These are phyloP conservation scores for Labeo catla DNA, from an alignment of 2,113 vertebrate species.

Conservation along the genomic window DNA sequence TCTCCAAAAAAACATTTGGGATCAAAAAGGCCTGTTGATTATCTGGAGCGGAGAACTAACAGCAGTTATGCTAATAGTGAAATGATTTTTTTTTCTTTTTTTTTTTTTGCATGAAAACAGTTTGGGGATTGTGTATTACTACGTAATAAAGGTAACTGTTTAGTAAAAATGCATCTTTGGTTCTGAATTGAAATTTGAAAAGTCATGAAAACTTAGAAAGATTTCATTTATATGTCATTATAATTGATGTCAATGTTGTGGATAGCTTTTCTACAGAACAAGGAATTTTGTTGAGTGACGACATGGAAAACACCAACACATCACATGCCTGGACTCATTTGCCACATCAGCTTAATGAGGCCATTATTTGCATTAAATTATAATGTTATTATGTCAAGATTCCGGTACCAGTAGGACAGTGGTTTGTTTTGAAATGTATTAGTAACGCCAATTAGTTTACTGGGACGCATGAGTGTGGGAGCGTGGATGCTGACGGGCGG, in stretches of 20 bases:
- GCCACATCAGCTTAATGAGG: constrained; percentile 72
- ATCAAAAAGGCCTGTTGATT: constrained; percentile 57
- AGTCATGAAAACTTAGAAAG: neutral
- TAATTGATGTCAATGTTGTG: neutral
- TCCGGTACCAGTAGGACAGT: constrained; percentile 70
- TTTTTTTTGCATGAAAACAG: neutral
- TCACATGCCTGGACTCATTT: constrained; percentile 63
- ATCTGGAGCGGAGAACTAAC: constrained; percentile 55
- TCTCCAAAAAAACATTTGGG: constrained; percentile 60
- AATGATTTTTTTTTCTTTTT: no score
- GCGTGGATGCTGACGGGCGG: constrained; percentile 61
- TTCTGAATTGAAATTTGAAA: neutral
- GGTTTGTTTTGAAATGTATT: constrained; percentile 76
- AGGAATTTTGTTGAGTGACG: constrained; percentile 37
- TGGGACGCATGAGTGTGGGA: constrained; percentile 67
- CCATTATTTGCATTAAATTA: constrained; percentile 77
- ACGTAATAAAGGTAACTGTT: neutral
- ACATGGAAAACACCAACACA: constrained; percentile 39
- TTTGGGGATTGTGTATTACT: neutral
- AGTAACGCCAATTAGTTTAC: constrained; percentile 83
- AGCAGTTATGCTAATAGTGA: constrained; percentile 58
- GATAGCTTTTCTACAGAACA: constrained; percentile 44
- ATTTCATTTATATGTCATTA: neutral
- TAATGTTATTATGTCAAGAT: constrained; percentile 76
- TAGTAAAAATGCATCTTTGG: neutral